Base-by-base conservation (phyloP, 2,797 vertebrate genomes). In the Pelodytes ibericus region DNA sequence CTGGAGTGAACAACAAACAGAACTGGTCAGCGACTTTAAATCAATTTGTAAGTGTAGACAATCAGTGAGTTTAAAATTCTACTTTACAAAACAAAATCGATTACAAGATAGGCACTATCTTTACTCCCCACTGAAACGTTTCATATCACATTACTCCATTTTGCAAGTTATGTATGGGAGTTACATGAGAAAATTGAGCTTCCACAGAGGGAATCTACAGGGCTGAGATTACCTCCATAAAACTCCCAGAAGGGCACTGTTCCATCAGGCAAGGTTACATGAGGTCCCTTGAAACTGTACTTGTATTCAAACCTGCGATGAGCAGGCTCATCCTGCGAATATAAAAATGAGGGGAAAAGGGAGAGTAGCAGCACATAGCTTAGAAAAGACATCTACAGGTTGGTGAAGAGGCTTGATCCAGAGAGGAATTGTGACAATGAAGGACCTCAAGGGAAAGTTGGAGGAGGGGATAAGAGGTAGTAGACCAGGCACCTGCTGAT, bases 251-350 rank as follows among this genome's bases (percentile, higher is more conserved):
- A 87, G 15, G 83, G 84, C 16, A 87, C 73, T 13, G 72, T 80
- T 41, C 74, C 66, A 39, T 78, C 81, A 0, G 72, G 74, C 56
- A 77, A 36, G 3, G 81, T 82, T 71, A 83, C 49, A n/a, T 80
- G 82, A 1, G 86, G 87, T 24, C 83, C 83, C 75, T 84, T 86
- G 82, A 88, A 88, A 73, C 87, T 87, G 77, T 85, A 58, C 69
- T 88, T 87, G 62, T 88, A 87, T 20, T 88, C 85, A 81, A 87
- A 87, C 62, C 77, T 82, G 13, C 30, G 76, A 41, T 77, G 81
- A 56, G 63, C 58, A 0, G 0, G 13, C 6, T 13, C 25, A 7
- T 29, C 69, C 44, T 69, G 61, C 1, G 70, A 27, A 18, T 20
- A 0, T 25, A 58, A 8, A 7, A 31, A 20, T 39, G 18, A 22